Conservation (phyloP, 2,888 invertebrate species). For the Cyclophora albipunctata region DNA sequence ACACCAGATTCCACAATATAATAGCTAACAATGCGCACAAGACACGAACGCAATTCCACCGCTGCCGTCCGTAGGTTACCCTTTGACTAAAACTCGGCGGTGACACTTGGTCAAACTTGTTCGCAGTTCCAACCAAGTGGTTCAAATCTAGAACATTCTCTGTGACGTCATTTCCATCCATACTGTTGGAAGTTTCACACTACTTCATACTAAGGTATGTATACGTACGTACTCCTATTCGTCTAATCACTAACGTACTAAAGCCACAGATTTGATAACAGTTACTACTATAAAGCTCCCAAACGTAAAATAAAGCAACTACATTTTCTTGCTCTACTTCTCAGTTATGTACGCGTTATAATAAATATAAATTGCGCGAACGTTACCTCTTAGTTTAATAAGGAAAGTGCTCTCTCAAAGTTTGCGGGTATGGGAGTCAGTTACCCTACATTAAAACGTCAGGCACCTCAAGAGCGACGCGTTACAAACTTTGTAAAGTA, state of each 20-base stretch:
- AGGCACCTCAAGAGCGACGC: constrained; percentile 21
- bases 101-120: constrained; percentile 18
- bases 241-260: too few species aligned
- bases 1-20: too few species aligned
- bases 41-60: background rate
- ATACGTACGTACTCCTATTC: too few species aligned
- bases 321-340: too few species aligned
- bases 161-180: background rate
- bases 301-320: too few species aligned
- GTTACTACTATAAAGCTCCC: too few species aligned
- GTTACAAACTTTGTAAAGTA: constrained; percentile 32
- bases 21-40: background rate
- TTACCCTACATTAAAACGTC: constrained; percentile 17
- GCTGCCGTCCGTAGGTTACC: constrained; percentile 1
- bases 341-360: too few species aligned
- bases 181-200: background rate
- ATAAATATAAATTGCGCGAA: too few species aligned
- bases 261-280: too few species aligned
- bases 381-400: constrained; percentile 9
- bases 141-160: background rate
- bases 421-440: constrained; percentile 12
- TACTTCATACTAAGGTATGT: too few species aligned
- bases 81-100: constrained; percentile 14
- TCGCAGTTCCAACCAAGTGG: constrained; percentile 17
- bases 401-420: constrained; percentile 17